phyloP scores from a whole-genome alignment of 2,797 vertebrate genomes.

The Urophycis tenuis region DNA sequence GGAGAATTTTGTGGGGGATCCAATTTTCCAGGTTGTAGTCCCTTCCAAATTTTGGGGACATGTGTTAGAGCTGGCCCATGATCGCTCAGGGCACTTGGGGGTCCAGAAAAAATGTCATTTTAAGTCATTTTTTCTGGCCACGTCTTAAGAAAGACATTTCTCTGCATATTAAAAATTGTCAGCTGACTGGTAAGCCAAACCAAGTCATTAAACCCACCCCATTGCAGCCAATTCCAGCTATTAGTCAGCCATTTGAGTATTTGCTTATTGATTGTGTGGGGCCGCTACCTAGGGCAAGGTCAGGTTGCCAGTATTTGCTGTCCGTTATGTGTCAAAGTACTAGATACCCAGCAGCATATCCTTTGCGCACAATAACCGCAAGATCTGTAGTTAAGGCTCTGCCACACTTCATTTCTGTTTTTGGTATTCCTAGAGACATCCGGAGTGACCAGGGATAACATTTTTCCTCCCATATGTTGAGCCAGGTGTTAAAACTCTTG shows the following conservation, averaged over 20 bases:
- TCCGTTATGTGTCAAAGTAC: no score
- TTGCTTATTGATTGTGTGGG: background rate
- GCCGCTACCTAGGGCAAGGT: background rate
- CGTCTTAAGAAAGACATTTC: background rate
- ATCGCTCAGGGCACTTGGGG: background rate
- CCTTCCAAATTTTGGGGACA: background rate
- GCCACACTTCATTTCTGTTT: background rate
- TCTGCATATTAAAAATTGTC: background rate
- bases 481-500: no score
- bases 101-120: background rate
- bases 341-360: background rate
- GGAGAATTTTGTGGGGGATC: background rate
- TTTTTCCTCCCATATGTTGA: no score
- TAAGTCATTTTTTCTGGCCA: background rate
- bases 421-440: background rate
- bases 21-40: background rate
- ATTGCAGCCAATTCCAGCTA: background rate
- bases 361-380: background rate
- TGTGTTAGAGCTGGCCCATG: background rate
- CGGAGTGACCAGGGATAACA: no score
- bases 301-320: background rate
- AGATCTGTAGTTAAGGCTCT: background rate
- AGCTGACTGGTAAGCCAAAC: background rate
- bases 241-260: background rate
- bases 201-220: no score